Conservation (phyloP, 2,888 invertebrate species). For the Marronus borbonicus region DNA sequence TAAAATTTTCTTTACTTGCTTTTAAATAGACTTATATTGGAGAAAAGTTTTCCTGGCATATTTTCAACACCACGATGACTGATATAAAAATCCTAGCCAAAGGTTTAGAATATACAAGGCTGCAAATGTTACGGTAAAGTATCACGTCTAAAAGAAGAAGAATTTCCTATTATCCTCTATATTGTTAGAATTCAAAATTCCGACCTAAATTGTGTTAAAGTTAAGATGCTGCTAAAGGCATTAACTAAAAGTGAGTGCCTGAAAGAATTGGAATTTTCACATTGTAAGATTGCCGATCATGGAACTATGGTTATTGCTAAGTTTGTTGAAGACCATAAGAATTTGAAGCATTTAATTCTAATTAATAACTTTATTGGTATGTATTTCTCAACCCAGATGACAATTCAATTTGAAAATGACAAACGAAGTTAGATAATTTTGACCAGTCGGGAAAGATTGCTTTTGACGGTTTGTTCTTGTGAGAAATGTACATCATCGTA, state of each 20-base stretch:
- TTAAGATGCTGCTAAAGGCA: conserved; percentile 61
- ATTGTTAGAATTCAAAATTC: conserved; percentile 63
- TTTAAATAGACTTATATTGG: conserved; percentile 62
- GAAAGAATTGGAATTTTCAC: conserved; percentile 64
- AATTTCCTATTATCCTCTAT: not conserved
- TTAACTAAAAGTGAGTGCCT: conserved; percentile 61
- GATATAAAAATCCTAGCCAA: conserved; percentile 63
- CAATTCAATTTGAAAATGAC: too few species aligned
- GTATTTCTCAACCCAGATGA: conserved; percentile 2
- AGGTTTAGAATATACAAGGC: conserved; percentile 63
- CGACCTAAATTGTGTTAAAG: conserved; percentile 64
- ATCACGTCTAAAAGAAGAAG: too few species aligned
- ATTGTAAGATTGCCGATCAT: conserved; percentile 64
- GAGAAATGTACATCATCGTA: conserved; percentile 18
- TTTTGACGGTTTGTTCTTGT: conserved; percentile 5
- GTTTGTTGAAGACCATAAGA: conserved; percentile 59
- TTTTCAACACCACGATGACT: conserved; percentile 60
- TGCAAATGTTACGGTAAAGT: conserved; percentile 61
- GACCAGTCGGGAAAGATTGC: too few species aligned
- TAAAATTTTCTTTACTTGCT: not conserved
- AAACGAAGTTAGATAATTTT: too few species aligned
- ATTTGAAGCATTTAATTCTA: conserved; percentile 60
- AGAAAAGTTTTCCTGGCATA: conserved; percentile 64
- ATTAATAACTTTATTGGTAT: conserved; percentile 65
- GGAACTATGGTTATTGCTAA: conserved; percentile 63